A percentile compares a stretch with the other conserved stretches of the same genome.
Conservation (phyloP, 2,113 vertebrate genomes). For the Sapajus apella region DNA sequence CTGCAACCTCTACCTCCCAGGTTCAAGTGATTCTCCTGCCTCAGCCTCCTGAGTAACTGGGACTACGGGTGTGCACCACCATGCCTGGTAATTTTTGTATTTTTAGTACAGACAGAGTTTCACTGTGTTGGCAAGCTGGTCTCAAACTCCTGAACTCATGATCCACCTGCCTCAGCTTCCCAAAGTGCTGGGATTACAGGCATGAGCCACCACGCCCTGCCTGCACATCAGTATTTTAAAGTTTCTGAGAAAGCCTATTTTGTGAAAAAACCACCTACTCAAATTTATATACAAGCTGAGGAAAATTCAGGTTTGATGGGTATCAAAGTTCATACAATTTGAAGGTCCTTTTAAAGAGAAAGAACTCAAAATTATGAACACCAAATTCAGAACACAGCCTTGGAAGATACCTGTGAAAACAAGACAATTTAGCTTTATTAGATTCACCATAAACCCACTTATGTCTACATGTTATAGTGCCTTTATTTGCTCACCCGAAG, state of each 20-base stretch:
- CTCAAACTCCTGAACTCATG: too few species aligned
- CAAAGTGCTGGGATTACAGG: too few species aligned
- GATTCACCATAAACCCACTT: neutral
- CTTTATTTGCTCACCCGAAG: neutral
- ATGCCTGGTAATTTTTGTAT: too few species aligned
- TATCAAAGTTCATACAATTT: neutral
- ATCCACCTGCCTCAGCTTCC: too few species aligned
- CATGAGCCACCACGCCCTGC: fast-evolving
- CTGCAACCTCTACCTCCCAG: too few species aligned
- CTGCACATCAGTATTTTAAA: neutral
- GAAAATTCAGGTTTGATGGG: neutral
- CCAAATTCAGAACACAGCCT: neutral
- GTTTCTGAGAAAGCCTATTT: neutral
- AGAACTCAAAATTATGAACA: neutral
- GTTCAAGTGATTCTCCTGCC: too few species aligned
- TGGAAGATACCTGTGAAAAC: neutral
- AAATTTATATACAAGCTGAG: neutral
- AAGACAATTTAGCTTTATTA: neutral
- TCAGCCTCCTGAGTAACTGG: too few species aligned
- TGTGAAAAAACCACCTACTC: neutral
- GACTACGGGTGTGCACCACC: too few species aligned
- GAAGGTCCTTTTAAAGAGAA: neutral
- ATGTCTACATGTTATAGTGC: neutral
- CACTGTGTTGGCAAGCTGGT: too few species aligned
- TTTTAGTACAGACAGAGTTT: too few species aligned